Evolutionary conservation across 2,888 invertebrate species (phyloP).

Genomic region (Neoaliturus tenellus): DNA sequence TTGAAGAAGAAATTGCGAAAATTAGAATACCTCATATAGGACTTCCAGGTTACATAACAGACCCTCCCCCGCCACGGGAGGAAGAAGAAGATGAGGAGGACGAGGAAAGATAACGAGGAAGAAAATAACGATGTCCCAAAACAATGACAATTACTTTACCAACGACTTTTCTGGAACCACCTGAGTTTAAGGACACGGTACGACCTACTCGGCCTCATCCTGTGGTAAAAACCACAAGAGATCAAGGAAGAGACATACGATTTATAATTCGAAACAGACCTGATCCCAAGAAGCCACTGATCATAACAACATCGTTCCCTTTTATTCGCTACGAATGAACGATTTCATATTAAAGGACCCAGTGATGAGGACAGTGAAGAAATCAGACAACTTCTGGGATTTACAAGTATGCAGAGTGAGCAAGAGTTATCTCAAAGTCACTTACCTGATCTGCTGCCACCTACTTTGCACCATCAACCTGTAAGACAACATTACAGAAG

Average conservation of each 20-base stretch:
- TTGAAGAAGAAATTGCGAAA: constrained; percentile 32
- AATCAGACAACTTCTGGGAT: not conserved
- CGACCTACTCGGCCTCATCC: constrained; percentile 1
- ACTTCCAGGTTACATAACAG: constrained; percentile 21
- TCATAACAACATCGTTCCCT: constrained; percentile 3
- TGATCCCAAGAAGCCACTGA: not conserved
- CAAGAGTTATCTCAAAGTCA: not conserved
- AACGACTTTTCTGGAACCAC: constrained; percentile 33
- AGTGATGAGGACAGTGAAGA: not conserved
- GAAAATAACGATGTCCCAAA: not conserved
- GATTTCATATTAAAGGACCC: not conserved
- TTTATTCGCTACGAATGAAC: not conserved
- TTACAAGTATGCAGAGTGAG: not conserved
- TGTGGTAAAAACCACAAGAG: not conserved
- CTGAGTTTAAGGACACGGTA: not conserved
- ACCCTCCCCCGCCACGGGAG: not conserved
- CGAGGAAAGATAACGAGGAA: not conserved
- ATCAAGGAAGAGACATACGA: not conserved
- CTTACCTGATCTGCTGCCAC: no score
- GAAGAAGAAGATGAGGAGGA: not conserved
- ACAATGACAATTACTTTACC: constrained; percentile 20
- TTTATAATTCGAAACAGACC: constrained; percentile 9
- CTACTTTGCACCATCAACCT: not conserved
- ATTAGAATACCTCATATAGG: constrained; percentile 20
- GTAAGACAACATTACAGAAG: not conserved